Evolutionary conservation across 2,888 invertebrate genomes (phyloP).

Genomic region (Philereme vetulata): DNA sequence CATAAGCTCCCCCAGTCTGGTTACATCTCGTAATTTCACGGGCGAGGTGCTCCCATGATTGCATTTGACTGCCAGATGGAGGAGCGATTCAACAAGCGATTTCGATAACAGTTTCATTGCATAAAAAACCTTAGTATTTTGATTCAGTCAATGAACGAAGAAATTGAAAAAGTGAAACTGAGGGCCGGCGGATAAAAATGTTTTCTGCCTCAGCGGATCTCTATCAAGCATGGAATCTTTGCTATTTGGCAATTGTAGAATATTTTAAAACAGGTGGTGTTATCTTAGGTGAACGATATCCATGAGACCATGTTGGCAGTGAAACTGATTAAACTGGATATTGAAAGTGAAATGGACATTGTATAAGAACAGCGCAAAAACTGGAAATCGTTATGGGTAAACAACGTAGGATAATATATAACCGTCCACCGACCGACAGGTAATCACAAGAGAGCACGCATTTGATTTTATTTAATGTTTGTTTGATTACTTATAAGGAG

Average conservation of each 20-base stretch:
- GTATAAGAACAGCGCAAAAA: constrained; percentile 42
- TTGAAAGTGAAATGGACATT: constrained; percentile 50
- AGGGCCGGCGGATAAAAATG: constrained; percentile 27
- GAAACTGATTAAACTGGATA: constrained; percentile 49
- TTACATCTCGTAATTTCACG: constrained; percentile 77
- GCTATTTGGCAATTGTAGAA: neutral
- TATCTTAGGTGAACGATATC: constrained; percentile 21
- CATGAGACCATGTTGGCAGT: constrained; percentile 29
- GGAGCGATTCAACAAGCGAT: constrained; percentile 37
- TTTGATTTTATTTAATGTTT: constrained; percentile 44
- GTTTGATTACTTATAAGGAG: constrained; percentile 44
- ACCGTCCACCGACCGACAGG: constrained; percentile 32
- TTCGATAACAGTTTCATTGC: constrained; percentile 38
- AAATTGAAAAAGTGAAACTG: constrained; percentile 41
- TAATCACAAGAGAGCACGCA: constrained; percentile 36
- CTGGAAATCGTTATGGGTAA: constrained; percentile 45
- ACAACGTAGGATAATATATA: constrained; percentile 39
- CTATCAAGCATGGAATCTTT: constrained; percentile 10
- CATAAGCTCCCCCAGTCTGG: constrained; percentile 72
- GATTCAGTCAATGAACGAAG: constrained; percentile 34
- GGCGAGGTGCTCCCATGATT: constrained; percentile 73
- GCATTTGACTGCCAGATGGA: constrained; percentile 55
- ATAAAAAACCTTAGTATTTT: constrained; percentile 40
- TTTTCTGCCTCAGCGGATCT: constrained; percentile 31
- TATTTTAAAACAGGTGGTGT: neutral